Percentiles rank a stretch among this genome's conserved stretches.
Conservation (phyloP, 2,888 invertebrate genomes). For the Hoplodrina blanda region DNA sequence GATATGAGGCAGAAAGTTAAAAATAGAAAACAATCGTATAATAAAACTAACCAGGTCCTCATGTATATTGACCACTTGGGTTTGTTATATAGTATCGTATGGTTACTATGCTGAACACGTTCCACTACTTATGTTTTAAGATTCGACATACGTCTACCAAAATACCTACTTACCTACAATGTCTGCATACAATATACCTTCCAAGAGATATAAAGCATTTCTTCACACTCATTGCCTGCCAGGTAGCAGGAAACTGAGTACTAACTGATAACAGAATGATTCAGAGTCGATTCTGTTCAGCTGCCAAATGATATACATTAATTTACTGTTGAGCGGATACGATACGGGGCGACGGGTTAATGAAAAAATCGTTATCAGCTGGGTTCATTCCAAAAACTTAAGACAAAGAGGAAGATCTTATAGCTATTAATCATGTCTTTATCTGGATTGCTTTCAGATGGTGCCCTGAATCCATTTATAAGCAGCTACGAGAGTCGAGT, state of each 20-base stretch:
- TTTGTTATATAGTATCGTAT: constrained; percentile 3
- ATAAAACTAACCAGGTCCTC: not conserved
- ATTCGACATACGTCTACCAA: constrained; percentile 32
- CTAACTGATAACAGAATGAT: constrained; percentile 43
- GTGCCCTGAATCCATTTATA: constrained; percentile 70
- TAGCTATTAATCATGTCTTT: constrained; percentile 78
- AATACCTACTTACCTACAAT: constrained; percentile 13
- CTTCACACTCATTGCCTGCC: constrained; percentile 28
- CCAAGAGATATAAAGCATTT: constrained; percentile 8
- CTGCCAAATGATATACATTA: constrained; percentile 41
- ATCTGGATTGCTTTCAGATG: constrained; percentile 73
- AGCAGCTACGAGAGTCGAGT: constrained; percentile 57
- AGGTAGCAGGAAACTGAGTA: constrained; percentile 37
- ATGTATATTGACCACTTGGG: not conserved
- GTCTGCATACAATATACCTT: constrained; percentile 28
- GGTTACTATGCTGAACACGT: constrained; percentile 33
- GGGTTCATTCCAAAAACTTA: constrained; percentile 69
- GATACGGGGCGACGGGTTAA: constrained; percentile 48
- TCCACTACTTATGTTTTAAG: constrained; percentile 25
- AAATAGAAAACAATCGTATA: not conserved
- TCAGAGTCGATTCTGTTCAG: constrained; percentile 28
- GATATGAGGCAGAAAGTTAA: not conserved
- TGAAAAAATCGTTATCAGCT: constrained; percentile 69
- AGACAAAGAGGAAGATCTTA: constrained; percentile 69
- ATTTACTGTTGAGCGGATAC: constrained; percentile 20